Evolutionary conservation across 2,113 vertebrate genomes (phyloP), one percentile per base, ranked within the genome.

Genomic region (Dendrocopos noguchii): DNA sequence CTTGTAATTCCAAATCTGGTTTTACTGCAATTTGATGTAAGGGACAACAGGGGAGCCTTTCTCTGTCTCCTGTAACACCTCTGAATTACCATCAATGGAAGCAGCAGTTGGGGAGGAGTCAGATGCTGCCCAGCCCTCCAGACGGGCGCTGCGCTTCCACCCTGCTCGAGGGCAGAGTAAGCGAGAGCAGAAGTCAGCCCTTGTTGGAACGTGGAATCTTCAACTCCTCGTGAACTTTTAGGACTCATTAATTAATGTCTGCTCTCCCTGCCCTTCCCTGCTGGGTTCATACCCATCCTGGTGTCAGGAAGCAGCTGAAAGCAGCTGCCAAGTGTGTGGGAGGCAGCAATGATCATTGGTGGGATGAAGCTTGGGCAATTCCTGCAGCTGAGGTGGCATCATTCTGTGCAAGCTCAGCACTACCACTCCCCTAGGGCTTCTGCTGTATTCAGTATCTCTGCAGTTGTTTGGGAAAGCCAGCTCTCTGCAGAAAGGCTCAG

Each of bases 11-110:
- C 61, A 60, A 93, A 70, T 89, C 33, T 28, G 59, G 68, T 95
- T 93, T 80, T 74, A 53, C 89, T 94, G 94, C 81, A 82, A 56
- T 94, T 97, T 96, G 86, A 86, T 3, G 20, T 31, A 21, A 74
- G 65, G 65, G 89, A 94, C 81, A 96, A 96, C 86, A 94, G 91
- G 92, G 61, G 66, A 93, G 83, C 89, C 86, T 94, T 97, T 96
- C 84, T 97, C 76, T 77, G 66, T 68, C 80, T 92, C 39, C 27
- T 8, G 4, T 56, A 94, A 75, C 78, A 95, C 86, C 92, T 78
- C 27, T 31, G 81, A 95, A 97, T 93, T 88, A 91, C 93, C 91
- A 90, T 5, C 80, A 14, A 55, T 12, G 82, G 63, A n/a, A 5
- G 39, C 15, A 60, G 59, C n/a, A 64, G 59, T 28, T 14, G 68